Percentiles rank a stretch among this genome's conserved stretches.
Conservation (phyloP, 2,113 vertebrate genomes). For the Terrapene triunguis region DNA sequence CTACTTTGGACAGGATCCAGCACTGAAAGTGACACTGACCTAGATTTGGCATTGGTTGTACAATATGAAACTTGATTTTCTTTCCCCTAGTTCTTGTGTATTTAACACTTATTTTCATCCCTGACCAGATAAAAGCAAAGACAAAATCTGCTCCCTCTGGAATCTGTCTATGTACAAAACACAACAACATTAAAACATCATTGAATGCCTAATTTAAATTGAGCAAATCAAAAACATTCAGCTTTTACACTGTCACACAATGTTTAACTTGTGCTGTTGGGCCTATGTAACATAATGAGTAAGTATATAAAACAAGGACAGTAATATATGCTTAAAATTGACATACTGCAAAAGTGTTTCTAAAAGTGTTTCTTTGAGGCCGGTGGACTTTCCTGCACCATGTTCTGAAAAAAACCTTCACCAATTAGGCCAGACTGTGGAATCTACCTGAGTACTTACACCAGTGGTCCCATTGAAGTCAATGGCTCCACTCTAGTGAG, state of each 20-base stretch:
- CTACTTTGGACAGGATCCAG: constrained; percentile 30
- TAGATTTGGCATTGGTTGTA: constrained; percentile 40
- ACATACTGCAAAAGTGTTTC: not conserved
- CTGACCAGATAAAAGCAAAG: not conserved
- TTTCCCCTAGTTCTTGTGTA: not conserved
- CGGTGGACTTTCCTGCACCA: not conserved
- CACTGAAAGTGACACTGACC: constrained; percentile 43
- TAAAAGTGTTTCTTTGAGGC: too few relatives aligned
- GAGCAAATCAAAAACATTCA: not conserved
- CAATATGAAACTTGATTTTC: constrained; percentile 8
- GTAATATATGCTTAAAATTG: not conserved
- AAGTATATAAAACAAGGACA: not conserved
- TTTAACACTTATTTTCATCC: not conserved
- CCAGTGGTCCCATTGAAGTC: not conserved
- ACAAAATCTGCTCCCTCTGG: not conserved
- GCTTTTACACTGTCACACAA: not conserved
- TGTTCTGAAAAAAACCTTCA: not conserved
- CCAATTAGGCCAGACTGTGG: not conserved
- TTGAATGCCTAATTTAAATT: not conserved
- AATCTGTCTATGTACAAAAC: not conserved
- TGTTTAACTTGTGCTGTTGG: not conserved
- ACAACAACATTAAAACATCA: fast-evolving
- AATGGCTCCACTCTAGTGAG: not conserved
- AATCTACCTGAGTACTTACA: not conserved
- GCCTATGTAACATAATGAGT: not conserved